A percentile compares a stretch with the other conserved stretches of the same genome.
phyloP scores from a whole-genome alignment of 2,113 vertebrate species.

The Dolichotis patagonum region DNA sequence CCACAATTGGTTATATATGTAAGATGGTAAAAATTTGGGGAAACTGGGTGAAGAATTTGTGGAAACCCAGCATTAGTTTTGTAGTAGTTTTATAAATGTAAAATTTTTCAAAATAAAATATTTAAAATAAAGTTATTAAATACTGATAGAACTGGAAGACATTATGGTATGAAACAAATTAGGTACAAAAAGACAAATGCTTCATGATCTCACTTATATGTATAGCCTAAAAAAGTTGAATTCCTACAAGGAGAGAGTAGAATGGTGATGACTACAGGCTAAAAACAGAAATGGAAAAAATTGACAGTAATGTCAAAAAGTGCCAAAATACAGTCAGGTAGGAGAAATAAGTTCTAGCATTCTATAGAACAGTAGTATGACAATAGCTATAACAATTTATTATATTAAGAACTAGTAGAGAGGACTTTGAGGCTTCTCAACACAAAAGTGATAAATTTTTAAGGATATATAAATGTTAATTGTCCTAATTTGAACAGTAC shows the following conservation, averaged over 20 bases:
- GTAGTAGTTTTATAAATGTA: not conserved
- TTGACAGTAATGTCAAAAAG: not conserved
- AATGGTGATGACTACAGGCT: not conserved
- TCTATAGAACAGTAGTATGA: not conserved
- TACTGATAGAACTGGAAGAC: not conserved
- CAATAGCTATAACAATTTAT: not conserved
- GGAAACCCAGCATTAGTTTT: not conserved
- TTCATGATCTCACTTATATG: not conserved
- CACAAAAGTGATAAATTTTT: not conserved
- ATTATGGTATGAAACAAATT: not conserved
- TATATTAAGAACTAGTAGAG: not conserved
- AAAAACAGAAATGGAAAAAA: not conserved
- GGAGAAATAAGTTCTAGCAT: not conserved
- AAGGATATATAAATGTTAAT: not conserved
- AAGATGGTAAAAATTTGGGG: not conserved
- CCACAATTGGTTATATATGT: not conserved
- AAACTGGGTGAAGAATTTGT: not conserved
- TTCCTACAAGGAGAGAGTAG: not conserved
- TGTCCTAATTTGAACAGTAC: not conserved
- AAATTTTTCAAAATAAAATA: not conserved
- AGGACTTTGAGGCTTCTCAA: not conserved
- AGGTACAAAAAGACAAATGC: not conserved
- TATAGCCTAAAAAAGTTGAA: not conserved
- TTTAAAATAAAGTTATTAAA: not conserved
- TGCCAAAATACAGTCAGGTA: not conserved